Percentiles rank a stretch among this genome's conserved stretches.
phyloP scores from a whole-genome alignment of 2,888 invertebrate genomes.

The Molanna angustata region DNA sequence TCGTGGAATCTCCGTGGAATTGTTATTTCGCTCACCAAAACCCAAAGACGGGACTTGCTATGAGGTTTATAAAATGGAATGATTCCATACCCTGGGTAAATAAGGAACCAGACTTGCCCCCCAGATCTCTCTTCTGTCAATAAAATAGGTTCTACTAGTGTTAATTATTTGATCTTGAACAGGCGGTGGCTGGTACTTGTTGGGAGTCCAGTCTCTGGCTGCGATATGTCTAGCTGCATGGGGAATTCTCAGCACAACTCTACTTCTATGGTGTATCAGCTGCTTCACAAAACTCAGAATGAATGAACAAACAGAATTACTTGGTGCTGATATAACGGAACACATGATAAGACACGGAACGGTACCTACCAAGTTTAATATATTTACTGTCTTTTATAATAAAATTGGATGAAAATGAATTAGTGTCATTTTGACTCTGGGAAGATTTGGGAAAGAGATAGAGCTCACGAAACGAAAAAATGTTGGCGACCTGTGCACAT shows the following conservation, averaged over 20 bases:
- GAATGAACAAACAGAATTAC: conserved; percentile 78
- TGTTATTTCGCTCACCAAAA: too few species aligned
- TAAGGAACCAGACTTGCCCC: neutral
- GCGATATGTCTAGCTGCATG: conserved; percentile 69
- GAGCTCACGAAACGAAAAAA: too few species aligned
- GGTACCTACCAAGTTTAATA: too few species aligned
- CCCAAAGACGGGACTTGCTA: too few species aligned
- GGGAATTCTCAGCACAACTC: conserved; percentile 70
- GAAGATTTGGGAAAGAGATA: too few species aligned
- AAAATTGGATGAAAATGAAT: too few species aligned
- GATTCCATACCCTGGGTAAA: neutral
- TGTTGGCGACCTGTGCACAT: too few species aligned
- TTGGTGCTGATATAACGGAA: conserved; percentile 88
- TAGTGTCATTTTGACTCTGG: too few species aligned
- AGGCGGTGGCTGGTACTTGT: conserved; percentile 86
- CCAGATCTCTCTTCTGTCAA: too few species aligned
- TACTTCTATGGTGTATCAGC: conserved; percentile 75
- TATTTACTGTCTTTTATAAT: too few species aligned
- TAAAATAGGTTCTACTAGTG: neutral
- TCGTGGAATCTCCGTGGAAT: too few species aligned
- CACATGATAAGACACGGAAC: conserved; percentile 69
- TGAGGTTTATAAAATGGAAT: too few species aligned
- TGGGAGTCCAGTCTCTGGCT: conserved; percentile 78
- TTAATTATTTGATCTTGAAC: conserved; percentile 1
- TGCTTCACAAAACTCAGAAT: conserved; percentile 79